A percentile compares a stretch with the other conserved stretches of the same genome.
phyloP scores from a whole-genome alignment of 2,113 vertebrate species.

The Sarotherodon lohbergeri region DNA sequence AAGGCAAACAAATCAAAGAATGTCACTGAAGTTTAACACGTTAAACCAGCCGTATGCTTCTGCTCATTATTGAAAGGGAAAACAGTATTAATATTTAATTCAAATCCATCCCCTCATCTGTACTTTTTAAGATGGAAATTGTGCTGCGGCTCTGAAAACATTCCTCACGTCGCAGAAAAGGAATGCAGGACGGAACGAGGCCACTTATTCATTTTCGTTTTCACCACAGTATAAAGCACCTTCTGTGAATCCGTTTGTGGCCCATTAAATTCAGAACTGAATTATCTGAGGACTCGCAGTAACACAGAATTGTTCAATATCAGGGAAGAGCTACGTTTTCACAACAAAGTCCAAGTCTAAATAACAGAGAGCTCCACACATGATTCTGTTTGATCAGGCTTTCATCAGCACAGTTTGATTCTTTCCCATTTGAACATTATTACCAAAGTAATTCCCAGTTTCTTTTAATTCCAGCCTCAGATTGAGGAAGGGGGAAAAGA shows the following conservation, averaged over 20 bases:
- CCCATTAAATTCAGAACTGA: neutral
- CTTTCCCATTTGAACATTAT: neutral
- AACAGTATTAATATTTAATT: neutral
- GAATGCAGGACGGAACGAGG: neutral
- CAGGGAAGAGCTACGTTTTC: neutral
- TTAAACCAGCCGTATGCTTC: neutral
- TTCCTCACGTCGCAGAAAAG: neutral
- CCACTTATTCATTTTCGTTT: neutral
- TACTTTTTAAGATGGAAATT: neutral
- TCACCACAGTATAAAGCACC: neutral
- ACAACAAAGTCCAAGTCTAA: neutral
- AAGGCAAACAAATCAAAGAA: neutral
- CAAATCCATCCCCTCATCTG: neutral
- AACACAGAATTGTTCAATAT: neutral
- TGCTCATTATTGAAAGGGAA: neutral
- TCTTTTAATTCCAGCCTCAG: neutral
- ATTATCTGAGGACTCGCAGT: neutral
- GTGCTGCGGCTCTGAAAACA: neutral
- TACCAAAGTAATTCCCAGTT: neutral
- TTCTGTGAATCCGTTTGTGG: neutral
- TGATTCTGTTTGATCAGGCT: neutral
- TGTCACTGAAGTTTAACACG: neutral
- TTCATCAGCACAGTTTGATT: neutral
- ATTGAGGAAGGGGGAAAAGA: neutral
- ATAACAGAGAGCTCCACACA: neutral